These are phyloP conservation scores for Zaprionus lachaisei DNA, from an alignment of 1,140 invertebrate species.

Conservation along the genomic window DNA sequence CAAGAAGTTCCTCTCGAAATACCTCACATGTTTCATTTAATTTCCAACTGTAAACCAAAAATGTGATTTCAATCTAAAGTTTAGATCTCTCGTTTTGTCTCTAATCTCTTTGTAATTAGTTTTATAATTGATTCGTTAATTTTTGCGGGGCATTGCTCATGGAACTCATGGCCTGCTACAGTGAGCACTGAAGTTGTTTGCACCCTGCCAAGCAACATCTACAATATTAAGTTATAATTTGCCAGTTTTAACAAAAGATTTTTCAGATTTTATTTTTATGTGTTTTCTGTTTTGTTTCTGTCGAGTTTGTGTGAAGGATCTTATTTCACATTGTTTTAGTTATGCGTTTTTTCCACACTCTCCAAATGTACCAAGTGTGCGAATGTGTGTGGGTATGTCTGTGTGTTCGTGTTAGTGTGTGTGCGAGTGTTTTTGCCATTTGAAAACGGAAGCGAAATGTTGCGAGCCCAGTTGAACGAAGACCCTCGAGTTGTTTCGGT, in stretches of 20 bases:
- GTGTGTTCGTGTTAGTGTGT: slow-evolving; percentile 12
- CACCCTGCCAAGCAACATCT: slow-evolving; percentile 10
- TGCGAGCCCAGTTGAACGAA: slow-evolving; percentile 64
- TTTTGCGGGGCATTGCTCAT: neutral
- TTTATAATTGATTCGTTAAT: slow-evolving; percentile 18
- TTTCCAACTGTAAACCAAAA: neutral
- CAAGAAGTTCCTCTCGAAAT: too few relatives aligned
- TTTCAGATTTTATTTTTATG: slow-evolving; percentile 18
- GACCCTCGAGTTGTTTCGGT: slow-evolving; percentile 77
- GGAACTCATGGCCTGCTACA: neutral
- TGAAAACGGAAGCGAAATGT: slow-evolving; percentile 68
- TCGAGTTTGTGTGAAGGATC: slow-evolving; percentile 47
- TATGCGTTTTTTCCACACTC: slow-evolving; percentile 52
- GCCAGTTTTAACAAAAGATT: slow-evolving; percentile 28
- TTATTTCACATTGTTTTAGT: slow-evolving; percentile 73
- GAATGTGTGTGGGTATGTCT: slow-evolving; percentile 17
- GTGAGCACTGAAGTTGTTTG: neutral
- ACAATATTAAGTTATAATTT: slow-evolving; percentile 64
- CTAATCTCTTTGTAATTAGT: slow-evolving; percentile 7
- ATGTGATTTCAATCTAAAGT: neutral
- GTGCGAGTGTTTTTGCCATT: slow-evolving; percentile 64
- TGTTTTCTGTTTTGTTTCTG: slow-evolving; percentile 23
- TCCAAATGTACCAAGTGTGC: slow-evolving; percentile 27
- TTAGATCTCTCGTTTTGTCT: neutral
- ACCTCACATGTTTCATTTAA: neutral